Base-by-base conservation (phyloP, 2,888 invertebrate species). In the Rhaphigaster nebulosa region DNA sequence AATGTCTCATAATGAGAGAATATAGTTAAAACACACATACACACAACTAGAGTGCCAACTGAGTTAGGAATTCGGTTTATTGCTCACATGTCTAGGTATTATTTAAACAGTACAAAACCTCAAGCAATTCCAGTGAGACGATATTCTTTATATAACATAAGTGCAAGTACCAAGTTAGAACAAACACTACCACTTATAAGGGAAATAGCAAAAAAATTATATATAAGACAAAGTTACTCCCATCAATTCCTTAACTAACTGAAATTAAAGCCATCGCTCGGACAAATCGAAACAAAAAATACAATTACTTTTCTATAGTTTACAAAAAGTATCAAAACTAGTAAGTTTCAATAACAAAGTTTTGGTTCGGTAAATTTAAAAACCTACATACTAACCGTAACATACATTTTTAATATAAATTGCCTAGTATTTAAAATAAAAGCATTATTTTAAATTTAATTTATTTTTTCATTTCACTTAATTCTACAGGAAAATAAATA, bases 1-100 rank as follows among this genome's bases (percentile, higher is more conserved):
- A 60, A 41, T 88, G 29, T 60, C 54, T 54, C 54, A 34, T 38
- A 38, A 88, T 65, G 65, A 84, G 84, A 88, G 41, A 88, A 88
- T 56, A 87, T 23, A 88, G 65, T 88, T 88, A 88, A 38, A 88
- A 88, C 88, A 88, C 88, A 88, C 88, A 88, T 60, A 88, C 88
- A 88, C 88, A 88, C 88, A 88, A 88, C 88, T 88, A 60, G 60
- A 60, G 88, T 88, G 87, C 87, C 54, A 87, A 87, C 60, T 41
- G 60, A 88, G 41, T 60, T 88, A 41, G 34, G n/a, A 88, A 88
- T 88, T 88, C 88, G 88, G 88, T 60, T 60, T 60, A 88, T 56
- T 60, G 38, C 56, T 88, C 12, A 88, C 60, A 87, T 56, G 84
- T 45, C 84, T 84, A 84, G n/a, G 38, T 45, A 84, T 4, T 41